A percentile compares a stretch with the other conserved stretches of the same genome.
Conservation (phyloP, 2,888 invertebrate species). For the Noctua comes region DNA sequence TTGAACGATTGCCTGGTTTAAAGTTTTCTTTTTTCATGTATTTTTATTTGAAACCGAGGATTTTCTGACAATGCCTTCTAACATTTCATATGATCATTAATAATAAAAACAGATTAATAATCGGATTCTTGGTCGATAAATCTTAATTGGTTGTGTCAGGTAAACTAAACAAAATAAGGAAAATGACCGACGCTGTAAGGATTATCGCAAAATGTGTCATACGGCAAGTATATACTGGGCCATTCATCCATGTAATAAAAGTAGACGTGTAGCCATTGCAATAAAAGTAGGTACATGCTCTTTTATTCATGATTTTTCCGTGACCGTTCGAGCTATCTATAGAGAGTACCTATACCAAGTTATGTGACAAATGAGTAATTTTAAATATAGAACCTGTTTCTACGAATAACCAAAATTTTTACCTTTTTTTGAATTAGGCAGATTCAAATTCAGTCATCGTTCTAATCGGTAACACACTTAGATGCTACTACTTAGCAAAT, state of each 20-base stretch:
- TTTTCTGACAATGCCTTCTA: neutral
- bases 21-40: neutral
- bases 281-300: slow-evolving; percentile 23
- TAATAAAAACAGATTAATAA: neutral
- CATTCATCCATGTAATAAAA: slow-evolving; percentile 56
- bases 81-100: neutral
- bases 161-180: slow-evolving; percentile 42
- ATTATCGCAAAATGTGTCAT: slow-evolving; percentile 46
- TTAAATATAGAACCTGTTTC: neutral
- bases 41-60: neutral
- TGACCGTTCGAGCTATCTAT: neutral
- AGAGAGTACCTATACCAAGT: neutral
- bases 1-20: neutral
- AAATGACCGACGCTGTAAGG: slow-evolving; percentile 32
- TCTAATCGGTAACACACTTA: neutral
- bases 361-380: neutral
- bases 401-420: neutral
- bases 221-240: slow-evolving; percentile 36
- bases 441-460: neutral
- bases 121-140: slow-evolving; percentile 10
- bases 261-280: slow-evolving; percentile 15
- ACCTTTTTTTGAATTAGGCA: neutral
- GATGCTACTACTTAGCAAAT: neutral
- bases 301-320: slow-evolving; percentile 44
- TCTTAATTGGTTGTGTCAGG: slow-evolving; percentile 13